Evolutionary conservation across 2,888 invertebrate species (phyloP), one percentile per base, ranked within the genome.

Genomic region (Drosophila histrio): DNA sequence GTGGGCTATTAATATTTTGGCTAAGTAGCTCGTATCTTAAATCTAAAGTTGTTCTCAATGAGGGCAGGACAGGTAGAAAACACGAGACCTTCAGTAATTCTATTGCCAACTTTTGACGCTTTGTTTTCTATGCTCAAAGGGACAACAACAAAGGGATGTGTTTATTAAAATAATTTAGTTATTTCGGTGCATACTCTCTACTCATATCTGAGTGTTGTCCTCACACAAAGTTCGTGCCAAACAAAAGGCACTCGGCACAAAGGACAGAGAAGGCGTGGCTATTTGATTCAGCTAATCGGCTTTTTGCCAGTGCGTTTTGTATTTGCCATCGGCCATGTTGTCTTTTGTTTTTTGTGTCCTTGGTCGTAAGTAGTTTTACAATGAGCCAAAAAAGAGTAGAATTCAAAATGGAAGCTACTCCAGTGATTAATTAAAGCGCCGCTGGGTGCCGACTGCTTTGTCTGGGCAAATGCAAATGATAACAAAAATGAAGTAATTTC

Each of bases 351-450:
- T 43, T 41, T 30, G 19, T 22, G 21, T 15, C 28, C 65, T 44
- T 13, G 21, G 36, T 56, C 60, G 66, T 67, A 87, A 82, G 87
- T 82, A 79, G 87, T 82, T 85, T 61, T 64, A 60, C 74, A 77
- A 54, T 62, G 58, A 44, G 44, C 38, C 52, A 61, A 53, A 47
- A 52, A 38, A 41, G 60, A 38, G 9, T n/a, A 57, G 44, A 32
- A 39, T 28, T 50, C 19, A 61, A 30, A 43, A 54, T 43, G 54
- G 67, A 22, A 75, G 58, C 72, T 74, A 78, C 79, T 84, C 69
- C 73, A 79, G 79, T 88, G 87, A 84, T 84, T 84, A 84, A 83
- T 83, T 87, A 87, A 85, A 85, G 71, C 69, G 66, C 82, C 71
- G 66, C 83, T 64, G 88, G 88, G 82, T 62, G 72, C 54, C 59